Percentiles rank a stretch among this genome's conserved stretches.
Evolutionary conservation across 2,113 vertebrate genomes (phyloP).

Genomic region (Tetrax tetrax): DNA sequence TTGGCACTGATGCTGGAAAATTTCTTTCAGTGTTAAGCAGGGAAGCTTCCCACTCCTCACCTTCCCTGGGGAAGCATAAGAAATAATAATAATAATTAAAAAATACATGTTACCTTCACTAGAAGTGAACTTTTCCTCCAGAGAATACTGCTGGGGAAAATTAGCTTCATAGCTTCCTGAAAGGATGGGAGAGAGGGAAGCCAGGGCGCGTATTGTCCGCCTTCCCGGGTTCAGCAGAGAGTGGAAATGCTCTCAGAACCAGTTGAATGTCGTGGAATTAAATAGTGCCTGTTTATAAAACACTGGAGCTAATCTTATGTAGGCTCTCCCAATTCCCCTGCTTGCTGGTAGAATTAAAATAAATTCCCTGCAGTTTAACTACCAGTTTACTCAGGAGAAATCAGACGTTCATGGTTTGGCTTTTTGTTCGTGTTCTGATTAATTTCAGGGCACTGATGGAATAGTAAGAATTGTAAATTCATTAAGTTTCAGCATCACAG

Average conservation of each 20-base stretch:
- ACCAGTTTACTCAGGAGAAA: slow-evolving; percentile 39
- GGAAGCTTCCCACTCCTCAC: slow-evolving; percentile 23
- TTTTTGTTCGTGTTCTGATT: slow-evolving; percentile 38
- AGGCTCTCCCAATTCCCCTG: background rate
- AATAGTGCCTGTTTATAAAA: background rate
- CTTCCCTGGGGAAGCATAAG: slow-evolving; percentile 40
- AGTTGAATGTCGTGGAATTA: background rate
- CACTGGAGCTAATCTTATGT: background rate
- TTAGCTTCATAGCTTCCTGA: background rate
- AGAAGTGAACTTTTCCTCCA: slow-evolving; percentile 22
- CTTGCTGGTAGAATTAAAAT: slow-evolving; percentile 15
- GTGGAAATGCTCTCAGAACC: background rate
- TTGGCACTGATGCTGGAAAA: slow-evolving; percentile 60
- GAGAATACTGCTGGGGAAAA: slow-evolving; percentile 12
- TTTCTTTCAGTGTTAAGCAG: slow-evolving; percentile 31
- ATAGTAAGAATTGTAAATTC: slow-evolving; percentile 34
- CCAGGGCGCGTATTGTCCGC: fast-evolving
- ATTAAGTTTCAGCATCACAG: background rate
- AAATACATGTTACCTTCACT: background rate
- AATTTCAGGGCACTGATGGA: slow-evolving; percentile 3
- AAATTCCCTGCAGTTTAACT: slow-evolving; percentile 23
- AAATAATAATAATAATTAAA: slow-evolving; percentile 45
- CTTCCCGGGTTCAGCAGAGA: background rate
- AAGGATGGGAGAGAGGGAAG: background rate
- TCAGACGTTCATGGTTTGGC: slow-evolving; percentile 18